phyloP scores from a whole-genome alignment of 2,888 invertebrate genomes.

The Nomada lathburiana region DNA sequence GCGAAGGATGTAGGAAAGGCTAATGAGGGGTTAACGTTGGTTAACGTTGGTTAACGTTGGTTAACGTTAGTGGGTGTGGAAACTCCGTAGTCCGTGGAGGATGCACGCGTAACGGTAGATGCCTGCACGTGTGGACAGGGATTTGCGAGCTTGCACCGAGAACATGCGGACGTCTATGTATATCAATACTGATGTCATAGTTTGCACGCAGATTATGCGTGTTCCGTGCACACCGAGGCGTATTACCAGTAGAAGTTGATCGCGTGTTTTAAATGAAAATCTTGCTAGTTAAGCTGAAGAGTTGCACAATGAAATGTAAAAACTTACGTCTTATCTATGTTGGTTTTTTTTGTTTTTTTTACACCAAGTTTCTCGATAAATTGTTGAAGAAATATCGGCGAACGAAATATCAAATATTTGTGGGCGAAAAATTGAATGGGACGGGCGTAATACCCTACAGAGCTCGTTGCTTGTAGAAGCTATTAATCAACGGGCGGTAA shows the following conservation, averaged over 20 bases:
- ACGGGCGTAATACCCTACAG: background rate
- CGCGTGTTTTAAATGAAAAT: too few species aligned
- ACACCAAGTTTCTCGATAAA: too few species aligned
- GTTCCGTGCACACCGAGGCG: background rate
- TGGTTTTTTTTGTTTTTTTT: too few species aligned
- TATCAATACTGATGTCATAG: background rate
- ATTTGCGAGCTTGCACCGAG: conserved; percentile 1
- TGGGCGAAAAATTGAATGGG: background rate
- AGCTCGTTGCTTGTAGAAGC: background rate
- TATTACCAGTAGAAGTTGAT: too few species aligned
- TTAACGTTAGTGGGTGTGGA: background rate
- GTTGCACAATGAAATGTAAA: too few species aligned
- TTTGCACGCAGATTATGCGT: background rate
- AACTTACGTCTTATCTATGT: too few species aligned
- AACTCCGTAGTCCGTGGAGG: background rate
- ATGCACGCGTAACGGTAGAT: background rate
- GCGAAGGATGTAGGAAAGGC: rapidly evolving
- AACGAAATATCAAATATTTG: too few species aligned
- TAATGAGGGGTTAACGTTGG: background rate
- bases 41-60: too few species aligned
- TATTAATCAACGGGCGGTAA: background rate
- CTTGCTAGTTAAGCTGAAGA: too few species aligned
- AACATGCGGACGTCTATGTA: background rate
- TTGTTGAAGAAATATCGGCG: too few species aligned
- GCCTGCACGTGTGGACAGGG: background rate